These are phyloP conservation scores for Phoenoteleia sp. DNA, from an alignment of 2,888 invertebrate genomes.

Conservation along the genomic window DNA sequence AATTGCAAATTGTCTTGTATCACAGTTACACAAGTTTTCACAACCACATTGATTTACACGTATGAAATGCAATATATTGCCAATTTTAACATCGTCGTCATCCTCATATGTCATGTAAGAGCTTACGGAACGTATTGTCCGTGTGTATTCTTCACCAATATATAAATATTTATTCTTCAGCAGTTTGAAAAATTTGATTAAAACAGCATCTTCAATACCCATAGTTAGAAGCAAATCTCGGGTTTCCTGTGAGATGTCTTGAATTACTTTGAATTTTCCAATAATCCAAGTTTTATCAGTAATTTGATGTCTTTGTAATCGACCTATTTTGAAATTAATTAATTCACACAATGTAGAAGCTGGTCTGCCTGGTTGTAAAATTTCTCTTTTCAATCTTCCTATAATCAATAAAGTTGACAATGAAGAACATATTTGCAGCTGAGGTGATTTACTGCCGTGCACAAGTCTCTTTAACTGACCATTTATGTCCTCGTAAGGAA, in stretches of 20 bases:
- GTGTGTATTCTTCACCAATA: background rate
- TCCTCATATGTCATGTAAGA: background rate
- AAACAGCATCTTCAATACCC: background rate
- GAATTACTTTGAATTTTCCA: background rate
- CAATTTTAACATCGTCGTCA: background rate
- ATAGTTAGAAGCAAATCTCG: background rate
- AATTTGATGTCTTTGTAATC: background rate
- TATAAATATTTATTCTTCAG: background rate
- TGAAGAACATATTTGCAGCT: slow-evolving; percentile 27
- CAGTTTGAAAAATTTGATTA: background rate
- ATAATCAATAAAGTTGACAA: background rate
- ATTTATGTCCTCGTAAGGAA: no score
- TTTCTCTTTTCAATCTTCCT: background rate
- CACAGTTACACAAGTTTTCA: background rate
- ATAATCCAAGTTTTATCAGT: background rate
- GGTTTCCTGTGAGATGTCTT: background rate
- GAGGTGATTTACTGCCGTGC: no score
- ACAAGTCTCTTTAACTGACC: no score
- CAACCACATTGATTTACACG: background rate
- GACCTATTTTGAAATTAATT: background rate
- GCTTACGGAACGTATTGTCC: background rate
- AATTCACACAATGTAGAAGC: background rate
- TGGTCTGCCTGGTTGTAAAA: background rate
- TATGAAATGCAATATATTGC: background rate
- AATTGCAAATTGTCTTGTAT: background rate